These are phyloP conservation scores for Drosophila peninsularis DNA, from an alignment of 2,888 invertebrate genomes.

Conservation along the genomic window DNA sequence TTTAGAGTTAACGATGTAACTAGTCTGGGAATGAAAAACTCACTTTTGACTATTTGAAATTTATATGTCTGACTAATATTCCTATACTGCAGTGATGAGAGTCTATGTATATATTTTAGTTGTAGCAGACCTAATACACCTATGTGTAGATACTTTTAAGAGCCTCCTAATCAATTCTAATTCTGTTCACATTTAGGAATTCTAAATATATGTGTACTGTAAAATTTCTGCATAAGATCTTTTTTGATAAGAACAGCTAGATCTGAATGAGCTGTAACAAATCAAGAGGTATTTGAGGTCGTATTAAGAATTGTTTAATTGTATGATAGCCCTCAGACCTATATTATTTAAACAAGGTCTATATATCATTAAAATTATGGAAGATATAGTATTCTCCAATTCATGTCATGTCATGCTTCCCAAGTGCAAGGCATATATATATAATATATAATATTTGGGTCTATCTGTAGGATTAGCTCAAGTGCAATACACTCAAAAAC, in stretches of 20 bases:
- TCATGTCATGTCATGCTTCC: too few relatives aligned
- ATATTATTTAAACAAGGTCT: too few relatives aligned
- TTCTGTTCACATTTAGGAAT: neutral
- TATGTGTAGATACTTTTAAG: too few relatives aligned
- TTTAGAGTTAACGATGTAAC: slow-evolving; percentile 9
- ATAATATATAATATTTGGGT: too few relatives aligned
- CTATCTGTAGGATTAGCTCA: neutral
- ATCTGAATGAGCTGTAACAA: neutral
- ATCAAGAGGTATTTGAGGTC: too few relatives aligned
- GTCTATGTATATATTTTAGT: neutral
- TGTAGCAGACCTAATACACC: neutral
- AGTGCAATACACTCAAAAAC: neutral
- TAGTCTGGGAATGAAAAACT: slow-evolving; percentile 18
- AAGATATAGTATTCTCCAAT: neutral
- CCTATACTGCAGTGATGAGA: neutral
- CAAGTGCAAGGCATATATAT: too few relatives aligned
- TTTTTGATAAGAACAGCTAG: too few relatives aligned
- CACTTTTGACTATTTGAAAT: too few relatives aligned
- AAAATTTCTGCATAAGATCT: too few relatives aligned
- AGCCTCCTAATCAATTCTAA: too few relatives aligned
- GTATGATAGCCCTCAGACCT: too few relatives aligned
- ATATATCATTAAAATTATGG: neutral
- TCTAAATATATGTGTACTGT: neutral
- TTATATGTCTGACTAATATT: neutral
- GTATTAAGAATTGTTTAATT: too few relatives aligned